Evolutionary conservation across 2,797 vertebrate genomes (phyloP).

Genomic region (Lagorchestes hirsutus): DNA sequence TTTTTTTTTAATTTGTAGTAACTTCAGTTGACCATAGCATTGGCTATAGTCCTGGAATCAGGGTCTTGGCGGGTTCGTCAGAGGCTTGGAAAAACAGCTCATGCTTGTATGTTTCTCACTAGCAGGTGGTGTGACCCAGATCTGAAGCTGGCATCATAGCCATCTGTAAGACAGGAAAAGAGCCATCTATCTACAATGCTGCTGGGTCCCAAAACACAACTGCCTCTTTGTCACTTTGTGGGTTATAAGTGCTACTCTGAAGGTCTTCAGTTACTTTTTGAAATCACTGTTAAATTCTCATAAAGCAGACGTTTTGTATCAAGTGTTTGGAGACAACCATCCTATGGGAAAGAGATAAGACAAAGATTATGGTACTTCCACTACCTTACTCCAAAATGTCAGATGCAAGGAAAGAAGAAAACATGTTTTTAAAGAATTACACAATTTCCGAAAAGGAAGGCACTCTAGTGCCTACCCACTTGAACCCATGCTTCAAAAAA

Average conservation of each 20-base stretch:
- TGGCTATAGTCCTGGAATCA: neutral
- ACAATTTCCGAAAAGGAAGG: neutral
- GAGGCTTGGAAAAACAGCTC: neutral
- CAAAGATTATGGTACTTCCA: neutral
- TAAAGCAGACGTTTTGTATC: neutral
- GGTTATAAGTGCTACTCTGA: neutral
- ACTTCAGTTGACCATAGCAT: neutral
- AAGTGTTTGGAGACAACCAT: neutral
- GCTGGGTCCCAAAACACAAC: neutral
- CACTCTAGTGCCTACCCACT: neutral
- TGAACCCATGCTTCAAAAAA: neutral
- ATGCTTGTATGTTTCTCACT: neutral
- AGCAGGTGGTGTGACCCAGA: neutral
- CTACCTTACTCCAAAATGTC: neutral
- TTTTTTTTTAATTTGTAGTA: neutral
- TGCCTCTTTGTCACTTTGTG: neutral
- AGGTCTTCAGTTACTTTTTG: neutral
- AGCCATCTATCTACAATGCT: neutral
- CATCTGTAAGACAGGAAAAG: neutral
- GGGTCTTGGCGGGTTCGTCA: neutral
- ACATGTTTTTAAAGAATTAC: neutral
- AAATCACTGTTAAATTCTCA: neutral
- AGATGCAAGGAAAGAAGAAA: neutral
- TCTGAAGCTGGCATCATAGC: neutral
- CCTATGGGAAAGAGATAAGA: neutral